Conservation (phyloP, 2,113 vertebrate species). For the Halichoerus grypus region DNA sequence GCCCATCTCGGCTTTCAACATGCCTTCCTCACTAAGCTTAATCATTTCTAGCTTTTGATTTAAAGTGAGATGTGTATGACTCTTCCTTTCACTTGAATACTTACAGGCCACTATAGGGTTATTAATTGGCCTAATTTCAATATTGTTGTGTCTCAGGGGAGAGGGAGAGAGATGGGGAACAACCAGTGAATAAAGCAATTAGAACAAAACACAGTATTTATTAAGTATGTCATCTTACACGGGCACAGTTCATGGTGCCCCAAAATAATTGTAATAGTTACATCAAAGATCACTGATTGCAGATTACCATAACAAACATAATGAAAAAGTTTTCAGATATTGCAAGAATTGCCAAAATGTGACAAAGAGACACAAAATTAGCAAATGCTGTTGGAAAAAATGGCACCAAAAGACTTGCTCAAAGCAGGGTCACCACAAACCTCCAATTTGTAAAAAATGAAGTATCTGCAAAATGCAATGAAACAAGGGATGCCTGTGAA, state of each 20-base stretch:
- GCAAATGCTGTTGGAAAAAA: neutral
- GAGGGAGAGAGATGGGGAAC: neutral
- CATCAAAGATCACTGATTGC: neutral
- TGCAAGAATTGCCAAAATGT: neutral
- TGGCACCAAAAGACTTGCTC: neutral
- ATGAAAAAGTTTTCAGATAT: neutral
- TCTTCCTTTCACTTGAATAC: neutral
- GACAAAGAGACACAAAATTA: neutral
- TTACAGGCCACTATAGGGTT: neutral
- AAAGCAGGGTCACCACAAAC: neutral
- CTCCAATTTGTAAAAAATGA: neutral
- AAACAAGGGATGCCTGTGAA: neutral
- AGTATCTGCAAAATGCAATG: neutral
- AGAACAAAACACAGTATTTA: neutral
- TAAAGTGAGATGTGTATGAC: neutral
- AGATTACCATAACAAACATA: neutral
- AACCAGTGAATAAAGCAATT: neutral
- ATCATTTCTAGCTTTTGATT: neutral
- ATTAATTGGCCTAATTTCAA: neutral
- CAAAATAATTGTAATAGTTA: neutral
- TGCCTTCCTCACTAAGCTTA: neutral
- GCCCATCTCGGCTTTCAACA: neutral
- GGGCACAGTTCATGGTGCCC: neutral
- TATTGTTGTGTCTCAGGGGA: neutral
- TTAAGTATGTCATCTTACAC: neutral